These are phyloP conservation scores for Brachypteracias leptosomus DNA, from an alignment of 2,113 vertebrate species.

Conservation along the genomic window DNA sequence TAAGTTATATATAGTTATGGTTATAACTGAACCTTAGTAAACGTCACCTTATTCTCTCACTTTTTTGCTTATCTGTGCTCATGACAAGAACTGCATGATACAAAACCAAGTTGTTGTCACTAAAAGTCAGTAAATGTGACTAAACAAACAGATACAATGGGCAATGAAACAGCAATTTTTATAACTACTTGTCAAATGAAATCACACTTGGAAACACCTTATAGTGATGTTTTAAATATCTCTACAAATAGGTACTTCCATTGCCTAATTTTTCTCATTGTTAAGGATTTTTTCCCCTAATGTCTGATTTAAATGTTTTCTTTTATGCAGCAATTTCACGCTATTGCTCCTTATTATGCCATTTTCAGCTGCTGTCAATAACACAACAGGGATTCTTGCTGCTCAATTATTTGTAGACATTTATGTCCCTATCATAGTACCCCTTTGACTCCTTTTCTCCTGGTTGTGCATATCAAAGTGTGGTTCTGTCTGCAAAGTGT, in stretches of 20 bases:
- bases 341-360: background rate
- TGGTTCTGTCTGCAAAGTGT: background rate
- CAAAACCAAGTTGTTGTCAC: background rate
- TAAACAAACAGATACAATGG: background rate
- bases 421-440: background rate
- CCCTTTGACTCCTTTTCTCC: background rate
- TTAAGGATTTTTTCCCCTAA: background rate
- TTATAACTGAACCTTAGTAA: background rate
- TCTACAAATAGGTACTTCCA: background rate
- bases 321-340: background rate
- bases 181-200: background rate
- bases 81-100: background rate
- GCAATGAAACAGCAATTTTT: background rate
- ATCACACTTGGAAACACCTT: background rate
- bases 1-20: too few species aligned
- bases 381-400: background rate
- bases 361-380: background rate
- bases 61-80: background rate
- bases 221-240: background rate
- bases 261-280: background rate
- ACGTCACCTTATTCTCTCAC: background rate
- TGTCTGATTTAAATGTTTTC: background rate
- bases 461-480: background rate
- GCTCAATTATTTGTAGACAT: background rate
- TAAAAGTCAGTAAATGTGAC: background rate